These are phyloP conservation scores for Rhagonycha fulva DNA, from an alignment of 2,888 invertebrate species.

Conservation along the genomic window DNA sequence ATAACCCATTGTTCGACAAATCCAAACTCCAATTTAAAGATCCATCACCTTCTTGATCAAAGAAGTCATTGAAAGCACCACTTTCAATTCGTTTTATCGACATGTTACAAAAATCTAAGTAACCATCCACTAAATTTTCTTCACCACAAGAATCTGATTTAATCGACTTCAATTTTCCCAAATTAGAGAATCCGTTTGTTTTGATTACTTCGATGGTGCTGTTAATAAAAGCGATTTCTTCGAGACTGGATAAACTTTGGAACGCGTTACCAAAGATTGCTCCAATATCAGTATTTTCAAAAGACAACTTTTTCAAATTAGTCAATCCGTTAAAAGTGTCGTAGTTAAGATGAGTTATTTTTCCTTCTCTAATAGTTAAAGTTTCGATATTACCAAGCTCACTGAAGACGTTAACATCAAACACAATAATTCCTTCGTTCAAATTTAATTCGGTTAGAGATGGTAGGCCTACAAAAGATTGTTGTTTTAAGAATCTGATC, in stretches of 20 bases:
- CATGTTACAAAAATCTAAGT: not conserved
- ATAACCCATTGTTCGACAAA: not conserved
- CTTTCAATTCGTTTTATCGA: not conserved
- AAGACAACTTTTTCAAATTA: not conserved
- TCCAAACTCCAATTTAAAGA: not conserved
- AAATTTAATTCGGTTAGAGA: not conserved
- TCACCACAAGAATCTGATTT: not conserved
- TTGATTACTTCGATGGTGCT: conserved; percentile 7
- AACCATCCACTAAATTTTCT: not conserved
- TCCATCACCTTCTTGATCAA: not conserved
- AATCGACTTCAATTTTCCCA: not conserved
- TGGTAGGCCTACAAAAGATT: conserved; percentile 1
- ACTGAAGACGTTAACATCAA: not conserved
- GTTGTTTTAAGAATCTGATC: not conserved
- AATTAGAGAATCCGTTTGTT: not conserved
- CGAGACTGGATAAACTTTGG: not conserved
- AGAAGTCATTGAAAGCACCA: not conserved
- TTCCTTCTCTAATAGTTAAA: not conserved
- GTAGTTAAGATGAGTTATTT: not conserved
- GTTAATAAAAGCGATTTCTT: not conserved
- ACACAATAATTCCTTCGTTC: not conserved
- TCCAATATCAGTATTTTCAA: not conserved
- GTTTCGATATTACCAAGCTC: not conserved
- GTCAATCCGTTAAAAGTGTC: conserved; percentile 4
- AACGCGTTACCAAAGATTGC: not conserved